phyloP scores from a whole-genome alignment of 2,113 vertebrate genomes.

The Mormoops blainvillei region DNA sequence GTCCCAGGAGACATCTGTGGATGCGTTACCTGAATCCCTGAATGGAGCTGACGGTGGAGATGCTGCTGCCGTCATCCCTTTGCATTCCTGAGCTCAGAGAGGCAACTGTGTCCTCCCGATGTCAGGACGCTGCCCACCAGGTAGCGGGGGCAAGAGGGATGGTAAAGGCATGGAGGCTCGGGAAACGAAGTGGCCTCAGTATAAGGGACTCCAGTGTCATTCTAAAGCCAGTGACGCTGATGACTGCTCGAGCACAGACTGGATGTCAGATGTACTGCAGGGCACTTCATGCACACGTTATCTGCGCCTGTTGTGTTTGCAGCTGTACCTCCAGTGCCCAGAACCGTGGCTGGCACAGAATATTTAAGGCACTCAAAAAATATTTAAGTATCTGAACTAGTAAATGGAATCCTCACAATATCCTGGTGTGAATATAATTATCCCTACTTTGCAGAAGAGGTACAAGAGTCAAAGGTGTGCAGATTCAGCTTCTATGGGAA shows the following conservation, averaged over 20 bases:
- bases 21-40: not conserved
- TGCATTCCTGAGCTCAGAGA: not conserved
- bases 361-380: not conserved
- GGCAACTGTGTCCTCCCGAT: not conserved
- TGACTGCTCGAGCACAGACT: accelerated
- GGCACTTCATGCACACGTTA: accelerated
- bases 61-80: accelerated
- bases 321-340: not conserved
- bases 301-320: not conserved
- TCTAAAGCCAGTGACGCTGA: not conserved
- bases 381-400: not conserved
- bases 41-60: not conserved
- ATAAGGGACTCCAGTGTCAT: not conserved
- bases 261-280: not conserved
- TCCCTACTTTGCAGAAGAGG: not conserved
- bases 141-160: not conserved
- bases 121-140: not conserved
- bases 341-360: not conserved
- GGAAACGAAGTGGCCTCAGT: not conserved
- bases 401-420: not conserved
- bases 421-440: not conserved
- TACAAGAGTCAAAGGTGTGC: not conserved
- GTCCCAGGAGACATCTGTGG: not conserved
- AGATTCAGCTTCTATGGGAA: not conserved
- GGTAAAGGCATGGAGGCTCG: not conserved